Conservation (phyloP, 2,113 vertebrate genomes). For the Merops nubicus region DNA sequence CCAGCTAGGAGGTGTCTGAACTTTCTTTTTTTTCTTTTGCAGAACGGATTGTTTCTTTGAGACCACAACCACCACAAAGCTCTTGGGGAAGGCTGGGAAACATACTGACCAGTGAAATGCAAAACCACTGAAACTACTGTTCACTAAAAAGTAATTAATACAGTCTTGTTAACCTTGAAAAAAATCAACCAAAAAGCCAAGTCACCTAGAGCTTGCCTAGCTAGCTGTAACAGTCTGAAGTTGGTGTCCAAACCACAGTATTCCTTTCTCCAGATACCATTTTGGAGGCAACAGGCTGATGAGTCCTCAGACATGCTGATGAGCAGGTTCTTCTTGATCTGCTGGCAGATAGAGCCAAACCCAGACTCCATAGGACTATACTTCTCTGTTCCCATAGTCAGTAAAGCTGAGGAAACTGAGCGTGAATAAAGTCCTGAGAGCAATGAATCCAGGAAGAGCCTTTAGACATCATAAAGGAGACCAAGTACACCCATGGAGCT, state of each 20-base stretch:
- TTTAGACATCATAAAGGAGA: neutral
- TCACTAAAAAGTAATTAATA: neutral
- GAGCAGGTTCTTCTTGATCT: neutral
- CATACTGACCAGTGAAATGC: neutral
- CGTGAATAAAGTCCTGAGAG: neutral
- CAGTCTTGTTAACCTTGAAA: neutral
- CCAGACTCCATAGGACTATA: neutral
- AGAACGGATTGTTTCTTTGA: rapidly evolving
- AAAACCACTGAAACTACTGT: neutral
- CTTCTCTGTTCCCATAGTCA: neutral
- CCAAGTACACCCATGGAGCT: neutral
- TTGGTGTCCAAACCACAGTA: neutral
- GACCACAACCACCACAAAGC: neutral
- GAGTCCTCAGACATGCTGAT: neutral
- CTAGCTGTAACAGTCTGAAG: neutral
- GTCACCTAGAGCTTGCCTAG: neutral
- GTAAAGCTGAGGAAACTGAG: neutral
- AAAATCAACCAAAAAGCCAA: neutral
- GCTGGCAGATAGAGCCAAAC: neutral
- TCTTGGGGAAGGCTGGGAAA: neutral
- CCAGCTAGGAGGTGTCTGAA: neutral
- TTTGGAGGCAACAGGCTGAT: neutral
- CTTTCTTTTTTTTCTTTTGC: neutral
- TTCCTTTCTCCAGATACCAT: neutral
- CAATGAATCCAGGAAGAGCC: neutral